Base-by-base conservation (phyloP, 1,140 invertebrate genomes). In the Subanguina moxae region DNA sequence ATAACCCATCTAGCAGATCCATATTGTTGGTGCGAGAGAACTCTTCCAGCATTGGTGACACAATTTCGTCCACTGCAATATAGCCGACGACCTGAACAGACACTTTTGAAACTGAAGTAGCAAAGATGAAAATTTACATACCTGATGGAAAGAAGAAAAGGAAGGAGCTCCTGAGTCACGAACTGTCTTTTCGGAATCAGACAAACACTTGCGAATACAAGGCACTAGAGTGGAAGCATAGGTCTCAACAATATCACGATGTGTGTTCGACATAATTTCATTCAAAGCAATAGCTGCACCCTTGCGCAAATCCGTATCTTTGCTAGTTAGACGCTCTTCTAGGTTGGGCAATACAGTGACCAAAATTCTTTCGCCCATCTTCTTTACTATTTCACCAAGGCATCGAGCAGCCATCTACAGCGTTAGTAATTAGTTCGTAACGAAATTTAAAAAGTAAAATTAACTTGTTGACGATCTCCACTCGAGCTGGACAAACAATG, bases 321-420 rank as follows among this genome's bases (percentile, higher is more conserved):
- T 70, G 0, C 92, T 95, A 75, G 93, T 89, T 48, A 98, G 85
- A 0, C 94, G 93, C 68, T 88, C 87, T 84, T 98, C 93, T 52
- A 99, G 84, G 80, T 98, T 96, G 0, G 94, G 95, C 80, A 99
- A 94, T 57, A 99, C 97, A 85, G 97, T 94, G 0, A 93, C 94
- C 66, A 98, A 81, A 11, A 99, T 93, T 72, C 95, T 87, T 85
- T 99, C 95, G 23, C 96, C 96, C 45, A 99, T 85, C 87, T 99
- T 99, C 58, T 92, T 86, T 0, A 99, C 95, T 43, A 99, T 86
- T 85, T 99, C 96, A 7, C 94, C 95, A 0, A 99, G 86, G 0
- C 95, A 98, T 62, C 94, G 85, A 0, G 93, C 94, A 13, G 94
- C 94, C 3, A 97, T 88, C 87, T 88, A 72, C n/a, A 74, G 42